Conservation (phyloP, 2,113 vertebrate species). For the Ariopsis seemanni region DNA sequence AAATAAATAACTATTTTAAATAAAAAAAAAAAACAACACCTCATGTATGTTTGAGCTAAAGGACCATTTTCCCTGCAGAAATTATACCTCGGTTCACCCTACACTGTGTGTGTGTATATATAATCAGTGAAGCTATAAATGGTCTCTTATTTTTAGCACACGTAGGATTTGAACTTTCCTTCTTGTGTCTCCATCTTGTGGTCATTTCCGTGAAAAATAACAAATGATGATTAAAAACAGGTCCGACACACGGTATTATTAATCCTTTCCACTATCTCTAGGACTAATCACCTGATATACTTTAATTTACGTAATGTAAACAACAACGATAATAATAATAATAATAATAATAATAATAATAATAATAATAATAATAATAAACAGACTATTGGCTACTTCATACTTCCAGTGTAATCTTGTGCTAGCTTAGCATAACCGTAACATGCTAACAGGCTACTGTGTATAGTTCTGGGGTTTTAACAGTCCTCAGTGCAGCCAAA, state of each 20-base stretch:
- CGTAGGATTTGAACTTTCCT: neutral
- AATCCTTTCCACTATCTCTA: neutral
- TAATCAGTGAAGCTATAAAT: conserved; percentile 22
- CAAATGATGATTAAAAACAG: neutral
- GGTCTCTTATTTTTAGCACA: conserved; percentile 15
- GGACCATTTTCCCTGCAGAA: neutral
- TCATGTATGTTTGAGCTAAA: neutral
- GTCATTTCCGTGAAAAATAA: conserved; percentile 11
- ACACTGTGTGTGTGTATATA: neutral
- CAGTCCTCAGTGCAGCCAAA: neutral
- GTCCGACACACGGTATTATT: neutral
- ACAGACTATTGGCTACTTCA: too few relatives aligned
- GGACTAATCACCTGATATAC: neutral
- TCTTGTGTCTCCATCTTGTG: conserved; percentile 49
- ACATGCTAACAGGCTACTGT: neutral
- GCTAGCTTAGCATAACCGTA: neutral
- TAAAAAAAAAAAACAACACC: too few relatives aligned
- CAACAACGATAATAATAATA: neutral
- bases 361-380: neutral
- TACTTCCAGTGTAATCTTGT: neutral
- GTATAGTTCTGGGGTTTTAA: too few relatives aligned
- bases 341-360: neutral
- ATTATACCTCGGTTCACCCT: neutral
- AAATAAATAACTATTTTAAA: too few relatives aligned
- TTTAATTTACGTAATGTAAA: neutral